Base-by-base conservation (phyloP, 1,140 invertebrate genomes). In the Drosophila prosaltans region DNA sequence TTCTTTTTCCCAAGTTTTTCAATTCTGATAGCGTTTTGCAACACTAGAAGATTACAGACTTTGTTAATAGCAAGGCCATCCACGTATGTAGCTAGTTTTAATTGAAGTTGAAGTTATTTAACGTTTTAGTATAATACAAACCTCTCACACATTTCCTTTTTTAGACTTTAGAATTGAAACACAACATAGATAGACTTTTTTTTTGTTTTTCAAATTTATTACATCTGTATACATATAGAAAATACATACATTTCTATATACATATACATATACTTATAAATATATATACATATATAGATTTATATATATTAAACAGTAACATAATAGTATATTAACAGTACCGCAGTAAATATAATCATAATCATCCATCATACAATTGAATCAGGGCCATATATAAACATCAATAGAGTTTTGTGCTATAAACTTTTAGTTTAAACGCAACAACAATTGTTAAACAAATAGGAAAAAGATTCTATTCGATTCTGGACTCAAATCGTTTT, bases 281-380 rank as follows among this genome's bases (percentile, higher is more conserved):
- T 51, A 26, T 24, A 24, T 70, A 74, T 74, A 74, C 76, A 82
- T 51, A 51, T 9, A 26, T 51, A 24, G 8, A 51, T 24, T 9
- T 51, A 86, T 75, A 81, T 86, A 86, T 84, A 82, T 86, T 85
- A 86, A 85, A 86, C 82, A 78, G 72, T 86, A 86, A 85, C 78
- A 65, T 74, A 78, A 54, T 75, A 65, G 45, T 80, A 80, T 67
- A 79, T 86, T 79, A 85, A 85, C 84, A 86, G 71, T 85, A 85
- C 79, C 80, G 63, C 75, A 85, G 68, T 86, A 51, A 26, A 51
- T 51, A 48, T 48, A 48, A 48, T 24, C 45, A 71, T 81, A 78
- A 86, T 81, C 65, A 59, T 85, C 74, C 66, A 59, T 75, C 64
- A 67, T 85, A 86, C 60, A 76, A 66, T 76, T 76, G 63, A 76